These are phyloP conservation scores for Leucania comma DNA, from an alignment of 2,888 invertebrate species.

Conservation along the genomic window DNA sequence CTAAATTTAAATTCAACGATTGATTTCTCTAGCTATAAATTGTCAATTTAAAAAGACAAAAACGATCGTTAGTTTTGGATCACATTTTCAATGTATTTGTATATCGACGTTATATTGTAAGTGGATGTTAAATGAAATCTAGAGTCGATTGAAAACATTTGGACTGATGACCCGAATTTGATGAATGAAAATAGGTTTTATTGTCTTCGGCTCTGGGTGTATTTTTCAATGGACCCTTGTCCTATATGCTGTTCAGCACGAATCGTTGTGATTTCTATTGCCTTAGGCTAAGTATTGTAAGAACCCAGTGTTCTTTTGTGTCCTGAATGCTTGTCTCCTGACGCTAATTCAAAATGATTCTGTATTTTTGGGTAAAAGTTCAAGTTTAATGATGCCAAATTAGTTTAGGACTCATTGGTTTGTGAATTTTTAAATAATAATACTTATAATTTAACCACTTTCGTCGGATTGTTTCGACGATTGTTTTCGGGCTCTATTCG, in stretches of 20 bases:
- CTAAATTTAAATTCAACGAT: background rate
- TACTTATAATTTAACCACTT: no score
- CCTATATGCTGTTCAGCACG: constrained; percentile 37
- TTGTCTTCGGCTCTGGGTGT: constrained; percentile 23
- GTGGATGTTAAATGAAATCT: constrained; percentile 18
- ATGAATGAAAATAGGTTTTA: constrained; percentile 21
- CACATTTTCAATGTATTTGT: constrained; percentile 50
- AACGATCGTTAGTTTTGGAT: constrained; percentile 50
- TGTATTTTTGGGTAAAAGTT: background rate
- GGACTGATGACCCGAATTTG: constrained; percentile 50
- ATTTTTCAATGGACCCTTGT: constrained; percentile 32
- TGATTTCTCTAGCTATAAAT: constrained; percentile 29
- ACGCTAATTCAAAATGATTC: constrained; percentile 17
- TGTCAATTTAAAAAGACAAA: constrained; percentile 46
- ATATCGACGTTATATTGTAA: constrained; percentile 23
- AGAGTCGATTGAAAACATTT: constrained; percentile 19
- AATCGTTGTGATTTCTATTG: constrained; percentile 58
- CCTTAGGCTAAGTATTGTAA: constrained; percentile 53
- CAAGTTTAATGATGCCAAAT: constrained; percentile 25
- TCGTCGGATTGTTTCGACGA: no score
- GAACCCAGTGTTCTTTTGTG: constrained; percentile 27
- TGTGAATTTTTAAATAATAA: constrained; percentile 5
- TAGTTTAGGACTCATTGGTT: constrained; percentile 16
- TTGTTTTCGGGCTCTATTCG: no score
- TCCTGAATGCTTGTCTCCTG: constrained; percentile 13